Conservation (phyloP, 2,888 invertebrate species). For the Sabellastarte sp. region DNA sequence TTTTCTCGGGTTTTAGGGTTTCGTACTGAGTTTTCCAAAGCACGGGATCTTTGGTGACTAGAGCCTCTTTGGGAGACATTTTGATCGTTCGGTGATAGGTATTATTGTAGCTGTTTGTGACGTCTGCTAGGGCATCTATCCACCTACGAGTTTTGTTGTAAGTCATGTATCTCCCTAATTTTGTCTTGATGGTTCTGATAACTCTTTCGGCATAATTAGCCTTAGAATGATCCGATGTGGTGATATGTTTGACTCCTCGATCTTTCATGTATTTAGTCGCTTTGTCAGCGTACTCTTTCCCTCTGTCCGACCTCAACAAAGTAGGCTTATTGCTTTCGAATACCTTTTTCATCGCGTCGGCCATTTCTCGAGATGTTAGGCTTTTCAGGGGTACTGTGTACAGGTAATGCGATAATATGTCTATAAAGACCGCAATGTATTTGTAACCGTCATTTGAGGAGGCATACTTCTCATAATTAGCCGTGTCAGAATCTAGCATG, state of each 20-base stretch:
- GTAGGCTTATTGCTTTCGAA: neutral
- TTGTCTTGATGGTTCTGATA: neutral
- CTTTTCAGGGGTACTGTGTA: conserved; percentile 8
- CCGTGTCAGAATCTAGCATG: neutral
- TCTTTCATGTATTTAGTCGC: neutral
- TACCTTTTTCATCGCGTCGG: neutral
- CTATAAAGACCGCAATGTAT: too few relatives aligned
- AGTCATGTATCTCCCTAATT: neutral
- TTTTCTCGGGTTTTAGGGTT: too few relatives aligned
- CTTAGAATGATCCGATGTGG: neutral
- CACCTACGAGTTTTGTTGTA: neutral
- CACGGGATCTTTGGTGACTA: neutral
- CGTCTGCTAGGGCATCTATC: neutral
- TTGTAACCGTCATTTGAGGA: too few relatives aligned
- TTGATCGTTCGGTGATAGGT: neutral
- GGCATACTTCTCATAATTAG: too few relatives aligned
- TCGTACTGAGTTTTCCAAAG: too few relatives aligned
- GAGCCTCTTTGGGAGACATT: neutral
- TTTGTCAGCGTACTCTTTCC: neutral
- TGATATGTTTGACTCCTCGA: neutral
- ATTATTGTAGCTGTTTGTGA: neutral
- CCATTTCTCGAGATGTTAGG: neutral
- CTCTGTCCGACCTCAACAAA: neutral
- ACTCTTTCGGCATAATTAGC: neutral
- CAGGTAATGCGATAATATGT: too few relatives aligned